Base-by-base conservation (phyloP, 2,797 vertebrate species). In the Erethizon dorsatum region DNA sequence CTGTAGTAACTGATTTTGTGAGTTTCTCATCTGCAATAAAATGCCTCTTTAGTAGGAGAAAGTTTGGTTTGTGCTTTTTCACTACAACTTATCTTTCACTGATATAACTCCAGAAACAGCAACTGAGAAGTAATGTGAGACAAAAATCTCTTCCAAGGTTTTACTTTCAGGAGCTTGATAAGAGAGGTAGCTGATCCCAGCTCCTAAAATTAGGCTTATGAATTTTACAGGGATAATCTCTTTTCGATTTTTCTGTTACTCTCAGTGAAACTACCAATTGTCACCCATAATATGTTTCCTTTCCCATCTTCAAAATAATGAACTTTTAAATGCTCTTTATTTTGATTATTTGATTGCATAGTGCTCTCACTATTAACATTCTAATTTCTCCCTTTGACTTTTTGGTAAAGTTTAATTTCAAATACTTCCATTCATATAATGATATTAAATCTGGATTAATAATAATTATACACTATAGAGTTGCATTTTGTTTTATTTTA, bases 181-280 rank as follows among this genome's bases (percentile, higher is more conserved):
- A 88, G 15, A 63, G 5, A 86, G 45, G 92, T 85, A 33, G n/a
- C 52, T 63, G 75, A 86, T 33, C n/a, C 24, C 18, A 78, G n/a
- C 61, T 78, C 33, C 54, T 89, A 94, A 88, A 89, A 93, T 75
- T 80, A 47, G 18, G 54, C 45, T 88, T 86, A 89, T 6, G 22
- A 37, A 86, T 89, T 95, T 82, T 52, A 52, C 47, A 52, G 28
- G 57, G 45, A 80, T 90, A 90, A 96, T 86, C 67, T 75, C 26
- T 56, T 79, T 59, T 82, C 75, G 83, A 63, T 57, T 69, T 90
- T 50, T 80, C 31, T 77, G 9, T 84, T 84, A 77, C 7, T 71
- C 31, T 79, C 10, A 45, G 26, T 79, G 20, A 95, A 91, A 90
- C 1, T 28, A 78, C 33, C 31, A 61, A 31, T 79, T 89, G 4